Evolutionary conservation across 1,140 invertebrate species (phyloP), one percentile per base, ranked within the genome.

Genomic region (Drosophila malerkotliana): DNA sequence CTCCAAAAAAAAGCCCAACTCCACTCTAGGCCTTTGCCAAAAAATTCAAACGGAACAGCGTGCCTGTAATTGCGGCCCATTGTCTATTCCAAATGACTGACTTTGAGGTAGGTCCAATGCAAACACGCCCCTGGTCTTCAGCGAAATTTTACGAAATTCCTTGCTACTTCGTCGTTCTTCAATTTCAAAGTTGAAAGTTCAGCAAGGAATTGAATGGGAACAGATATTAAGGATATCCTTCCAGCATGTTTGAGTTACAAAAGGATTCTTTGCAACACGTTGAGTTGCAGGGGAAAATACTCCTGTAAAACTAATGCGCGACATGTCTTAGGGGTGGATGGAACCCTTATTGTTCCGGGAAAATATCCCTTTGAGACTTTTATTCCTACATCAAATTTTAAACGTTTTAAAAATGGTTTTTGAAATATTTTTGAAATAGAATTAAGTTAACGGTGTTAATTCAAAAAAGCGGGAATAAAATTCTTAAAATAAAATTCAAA

Each of bases 81-180:
- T 87, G 83, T 87, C 83, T 73, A 82, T 69, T 77, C 83, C 67
- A 79, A 88, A 73, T 79, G 75, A 82, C 52, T 79, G 75, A 67
- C 57, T 77, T 88, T 87, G 83, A 66, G 83, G 83, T 79, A 87
- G 83, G 83, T 87, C 79, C 60, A 21, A 51, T 15, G 47, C 28
- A 58, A 71, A 71, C 47, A 58, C 66, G 37, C 64, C 68, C 37
- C 52, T 39, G 52, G 59, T 58, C 61, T 45, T 30, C 8, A 15
- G 39, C n/a, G 21, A 56, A 47, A 68, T 56, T 57, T 51, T 39
- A 52, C 49, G 57, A 56, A 72, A 73, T 55, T 72, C 21, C 60
- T 47, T 47, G 1, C 15, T 47, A 4, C 18, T 18, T 18, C 4
- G 4, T 9, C 15, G 4, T 14, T 3, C 8, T 21, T 54, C 37